Percentiles rank a stretch among this genome's conserved stretches.
Evolutionary conservation across 2,113 vertebrate genomes (phyloP).

Genomic region (Struthidea cinerea): DNA sequence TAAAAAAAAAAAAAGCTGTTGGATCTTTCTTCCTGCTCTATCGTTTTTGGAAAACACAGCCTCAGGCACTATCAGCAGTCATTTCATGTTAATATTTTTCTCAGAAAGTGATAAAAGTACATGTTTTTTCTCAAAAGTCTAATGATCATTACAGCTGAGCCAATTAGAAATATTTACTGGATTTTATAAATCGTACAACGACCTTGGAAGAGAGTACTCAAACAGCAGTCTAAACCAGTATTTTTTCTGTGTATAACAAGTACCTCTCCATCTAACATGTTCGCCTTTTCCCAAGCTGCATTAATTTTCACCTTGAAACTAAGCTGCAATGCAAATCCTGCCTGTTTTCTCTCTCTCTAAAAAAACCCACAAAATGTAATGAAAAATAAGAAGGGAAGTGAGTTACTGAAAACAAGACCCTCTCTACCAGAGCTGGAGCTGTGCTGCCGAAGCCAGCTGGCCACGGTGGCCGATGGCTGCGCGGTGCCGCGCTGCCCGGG

Average conservation of each 20-base stretch:
- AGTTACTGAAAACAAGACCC: not conserved
- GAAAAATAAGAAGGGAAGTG: not conserved
- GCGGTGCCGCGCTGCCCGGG: not conserved
- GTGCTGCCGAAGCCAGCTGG: not conserved
- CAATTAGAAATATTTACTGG: not conserved
- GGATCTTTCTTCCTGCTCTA: not conserved
- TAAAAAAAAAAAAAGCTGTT: not conserved
- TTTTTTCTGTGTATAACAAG: not conserved
- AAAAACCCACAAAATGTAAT: not conserved
- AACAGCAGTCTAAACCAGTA: not conserved
- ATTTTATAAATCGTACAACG: not conserved
- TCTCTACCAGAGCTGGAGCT: not conserved
- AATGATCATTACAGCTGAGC: not conserved
- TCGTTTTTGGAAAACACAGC: not conserved
- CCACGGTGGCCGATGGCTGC: not conserved
- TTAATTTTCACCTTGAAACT: constrained; percentile 1
- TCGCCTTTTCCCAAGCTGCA: not conserved
- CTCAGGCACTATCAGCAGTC: not conserved
- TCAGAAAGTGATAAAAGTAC: not conserved
- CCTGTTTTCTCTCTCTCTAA: not conserved
- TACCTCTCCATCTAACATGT: not conserved
- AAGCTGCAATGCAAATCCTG: not conserved
- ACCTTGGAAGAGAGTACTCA: not conserved
- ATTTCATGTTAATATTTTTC: not conserved
- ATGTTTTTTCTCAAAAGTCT: not conserved